Conservation (phyloP, 1,140 invertebrate genomes). For the Heliconius hewitsoni region DNA sequence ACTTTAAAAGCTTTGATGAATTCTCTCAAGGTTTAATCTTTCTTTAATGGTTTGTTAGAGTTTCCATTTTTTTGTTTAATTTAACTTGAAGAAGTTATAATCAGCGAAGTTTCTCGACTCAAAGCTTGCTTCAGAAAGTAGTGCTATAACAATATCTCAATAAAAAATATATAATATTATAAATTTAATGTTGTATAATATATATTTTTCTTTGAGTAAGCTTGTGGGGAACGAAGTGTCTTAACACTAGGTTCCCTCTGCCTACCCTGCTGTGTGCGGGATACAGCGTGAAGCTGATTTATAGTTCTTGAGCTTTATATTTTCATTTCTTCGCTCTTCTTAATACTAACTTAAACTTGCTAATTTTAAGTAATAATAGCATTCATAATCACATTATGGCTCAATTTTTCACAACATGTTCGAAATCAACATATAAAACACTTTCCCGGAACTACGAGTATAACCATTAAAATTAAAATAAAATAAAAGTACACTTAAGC, state of each 20-base stretch:
- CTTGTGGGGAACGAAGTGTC: no score
- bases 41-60: slow-evolving; percentile 46
- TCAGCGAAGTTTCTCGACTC: slow-evolving; percentile 41
- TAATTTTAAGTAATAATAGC: no score
- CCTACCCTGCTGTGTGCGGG: no score
- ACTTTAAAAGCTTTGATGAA: slow-evolving; percentile 49
- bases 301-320: no score
- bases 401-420: not conserved
- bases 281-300: no score
- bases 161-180: slow-evolving; percentile 20
- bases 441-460: not conserved
- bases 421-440: not conserved
- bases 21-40: slow-evolving; percentile 47
- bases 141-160: slow-evolving; percentile 23
- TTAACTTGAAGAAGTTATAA: slow-evolving; percentile 44
- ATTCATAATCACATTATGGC: not conserved
- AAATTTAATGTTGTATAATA: not conserved
- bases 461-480: slow-evolving; percentile 16
- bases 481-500: slow-evolving; percentile 30
- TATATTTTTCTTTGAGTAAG: no score
- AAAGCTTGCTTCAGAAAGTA: slow-evolving; percentile 25
- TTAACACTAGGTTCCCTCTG: no score
- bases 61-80: slow-evolving; percentile 43
- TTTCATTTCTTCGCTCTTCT: no score
- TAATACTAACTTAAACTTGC: no score